Evolutionary conservation across 2,113 vertebrate genomes (phyloP).

Genomic region (Excalfactoria chinensis): DNA sequence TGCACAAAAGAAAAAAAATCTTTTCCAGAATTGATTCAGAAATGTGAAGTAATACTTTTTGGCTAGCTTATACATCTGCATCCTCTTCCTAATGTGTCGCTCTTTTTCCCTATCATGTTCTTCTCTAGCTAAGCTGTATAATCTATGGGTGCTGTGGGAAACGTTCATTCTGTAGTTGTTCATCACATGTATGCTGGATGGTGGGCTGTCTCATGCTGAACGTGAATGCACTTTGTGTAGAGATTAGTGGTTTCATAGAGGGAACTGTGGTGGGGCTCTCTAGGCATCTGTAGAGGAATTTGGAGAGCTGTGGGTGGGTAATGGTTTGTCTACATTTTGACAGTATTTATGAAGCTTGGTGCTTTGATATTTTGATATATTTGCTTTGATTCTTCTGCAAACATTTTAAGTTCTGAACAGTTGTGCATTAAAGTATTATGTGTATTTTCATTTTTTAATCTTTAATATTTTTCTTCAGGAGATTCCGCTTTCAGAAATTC

Average conservation of each 20-base stretch:
- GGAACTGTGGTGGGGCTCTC: neutral
- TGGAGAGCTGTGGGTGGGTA: neutral
- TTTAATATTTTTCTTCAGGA: constrained; percentile 84
- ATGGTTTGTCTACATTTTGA: fast-evolving
- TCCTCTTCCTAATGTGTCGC: neutral
- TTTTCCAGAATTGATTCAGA: fast-evolving
- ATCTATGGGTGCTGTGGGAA: neutral
- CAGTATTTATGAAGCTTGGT: neutral
- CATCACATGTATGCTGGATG: neutral
- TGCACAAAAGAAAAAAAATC: neutral
- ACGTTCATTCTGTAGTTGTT: neutral
- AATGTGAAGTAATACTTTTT: neutral
- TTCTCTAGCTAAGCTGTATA: neutral
- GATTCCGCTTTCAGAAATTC: constrained; percentile 98
- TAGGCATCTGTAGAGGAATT: neutral
- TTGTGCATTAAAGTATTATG: neutral
- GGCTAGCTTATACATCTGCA: neutral
- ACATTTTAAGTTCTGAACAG: neutral
- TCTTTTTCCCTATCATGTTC: neutral
- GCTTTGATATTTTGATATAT: neutral
- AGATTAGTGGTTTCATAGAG: neutral
- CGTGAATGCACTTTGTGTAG: neutral
- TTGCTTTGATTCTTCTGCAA: constrained; percentile 34
- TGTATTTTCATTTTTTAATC: constrained; percentile 48
- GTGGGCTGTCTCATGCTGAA: neutral